These are phyloP conservation scores for Agrenia bidenticulata DNA, from an alignment of 2,888 invertebrate species.

Conservation along the genomic window DNA sequence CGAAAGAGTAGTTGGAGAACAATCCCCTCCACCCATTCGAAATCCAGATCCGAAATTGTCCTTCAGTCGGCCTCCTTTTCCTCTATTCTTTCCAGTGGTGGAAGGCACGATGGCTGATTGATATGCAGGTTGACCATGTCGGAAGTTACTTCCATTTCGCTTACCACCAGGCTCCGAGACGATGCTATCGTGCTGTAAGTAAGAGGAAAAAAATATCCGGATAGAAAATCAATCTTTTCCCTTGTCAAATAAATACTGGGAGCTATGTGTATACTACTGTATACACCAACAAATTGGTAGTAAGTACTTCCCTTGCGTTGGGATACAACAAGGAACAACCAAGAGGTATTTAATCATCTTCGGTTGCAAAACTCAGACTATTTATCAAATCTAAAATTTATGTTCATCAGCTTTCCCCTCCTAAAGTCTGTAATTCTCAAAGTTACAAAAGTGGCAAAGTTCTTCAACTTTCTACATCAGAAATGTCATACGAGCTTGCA, in stretches of 20 bases:
- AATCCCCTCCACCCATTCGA: conserved; percentile 38
- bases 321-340: not conserved
- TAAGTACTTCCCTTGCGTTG: not conserved
- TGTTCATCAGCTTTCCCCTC: too few relatives aligned
- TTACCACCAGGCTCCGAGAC: conserved; percentile 51
- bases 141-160: conserved; percentile 47
- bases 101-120: conserved; percentile 51
- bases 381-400: too few relatives aligned
- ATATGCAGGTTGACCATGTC: conserved; percentile 52
- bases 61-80: not conserved
- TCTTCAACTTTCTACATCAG: too few relatives aligned
- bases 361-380: too few relatives aligned
- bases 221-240: not conserved
- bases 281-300: not conserved
- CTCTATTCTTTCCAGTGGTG: conserved; percentile 21
- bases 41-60: conserved; percentile 35
- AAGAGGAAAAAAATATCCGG: not conserved
- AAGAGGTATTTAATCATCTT: too few relatives aligned
- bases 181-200: conserved; percentile 49
- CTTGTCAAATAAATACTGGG: not conserved
- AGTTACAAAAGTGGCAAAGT: too few relatives aligned
- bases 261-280: not conserved
- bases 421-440: too few relatives aligned
- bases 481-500: too few relatives aligned
- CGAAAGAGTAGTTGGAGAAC: conserved; percentile 40